Base-by-base conservation (phyloP, 2,797 vertebrate species). In the Eremophila alpestris region DNA sequence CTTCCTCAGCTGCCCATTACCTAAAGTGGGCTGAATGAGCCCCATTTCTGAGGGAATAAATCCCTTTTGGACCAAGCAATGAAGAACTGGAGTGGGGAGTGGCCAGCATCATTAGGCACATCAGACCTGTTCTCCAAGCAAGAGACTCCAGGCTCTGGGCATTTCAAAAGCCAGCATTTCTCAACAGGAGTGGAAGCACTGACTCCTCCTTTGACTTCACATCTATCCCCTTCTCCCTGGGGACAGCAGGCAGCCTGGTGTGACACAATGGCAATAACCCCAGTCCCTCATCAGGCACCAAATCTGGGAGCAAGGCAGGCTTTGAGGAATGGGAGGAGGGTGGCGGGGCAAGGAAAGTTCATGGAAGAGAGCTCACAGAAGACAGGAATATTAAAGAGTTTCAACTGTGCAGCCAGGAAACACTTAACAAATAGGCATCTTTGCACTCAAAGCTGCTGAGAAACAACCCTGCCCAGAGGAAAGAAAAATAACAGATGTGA, bases 321-420 rank as follows among this genome's bases (percentile, higher is more conserved):
- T 32, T 54, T 9, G 2, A 51, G 12, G 68, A 60, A 62, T 0
- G 11, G 49, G 54, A 93, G 23, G 6, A 86, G 36, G 40, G 20
- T 7, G 51, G 41, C 0, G 0, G 92, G 21, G 6, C 43, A 76
- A 89, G 81, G 13, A 8, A 76, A 67, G 34, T 36, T 74, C 54
- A 81, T 5, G 54, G 82, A 73, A 79, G 46, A 48, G 22, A 63
- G 45, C 73, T 92, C 3, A 1, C 8, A 68, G 54, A 69, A 89
- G 77, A 75, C 36, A 74, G 58, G 54, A 90, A 71, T 64, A 77
- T 68, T 87, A 24, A 91, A 85, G 79, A 94, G 55, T 20, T 88
- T 71, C 67, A 83, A 51, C 18, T 67, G 56, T 16, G 69, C 75
- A 92, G 93, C 76, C 79, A 96, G 85, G 69, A 75, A 94, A 93